phyloP scores from a whole-genome alignment of 1,140 invertebrate species.

The Brevipalpus yothersi region DNA sequence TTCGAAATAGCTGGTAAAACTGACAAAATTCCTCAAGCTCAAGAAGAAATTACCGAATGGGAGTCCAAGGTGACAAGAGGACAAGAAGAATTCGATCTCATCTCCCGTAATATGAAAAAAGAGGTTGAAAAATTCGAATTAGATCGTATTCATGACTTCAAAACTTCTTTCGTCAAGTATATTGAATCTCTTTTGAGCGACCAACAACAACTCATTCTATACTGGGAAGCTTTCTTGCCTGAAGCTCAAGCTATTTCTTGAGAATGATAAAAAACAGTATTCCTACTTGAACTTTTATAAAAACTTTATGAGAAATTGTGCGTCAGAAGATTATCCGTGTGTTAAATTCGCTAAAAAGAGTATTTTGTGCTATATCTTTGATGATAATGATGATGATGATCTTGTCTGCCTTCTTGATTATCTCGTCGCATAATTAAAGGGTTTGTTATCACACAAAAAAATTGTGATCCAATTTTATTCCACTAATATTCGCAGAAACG shows the following conservation, averaged over 20 bases:
- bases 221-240: constrained; percentile 28
- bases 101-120: constrained; percentile 82
- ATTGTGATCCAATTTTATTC: no score
- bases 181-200: constrained; percentile 79
- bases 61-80: constrained; percentile 83
- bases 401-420: no score
- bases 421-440: no score
- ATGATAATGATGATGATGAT: no score
- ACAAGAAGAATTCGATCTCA: constrained; percentile 86
- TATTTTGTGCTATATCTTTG: no score
- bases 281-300: no score
- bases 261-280: neutral
- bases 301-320: no score
- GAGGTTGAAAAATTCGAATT: constrained; percentile 83
- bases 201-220: constrained; percentile 45
- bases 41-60: constrained; percentile 81
- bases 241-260: constrained; percentile 19
- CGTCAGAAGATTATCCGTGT: no score
- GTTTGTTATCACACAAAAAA: no score
- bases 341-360: no score
- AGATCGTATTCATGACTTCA: constrained; percentile 67
- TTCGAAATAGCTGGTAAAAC: constrained; percentile 58
- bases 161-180: constrained; percentile 62
- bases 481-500: no score
- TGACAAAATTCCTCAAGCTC: constrained; percentile 68